Evolutionary conservation across 2,113 vertebrate genomes (phyloP), one percentile per base, ranked within the genome.

Genomic region (Triplophysa dalaica): DNA sequence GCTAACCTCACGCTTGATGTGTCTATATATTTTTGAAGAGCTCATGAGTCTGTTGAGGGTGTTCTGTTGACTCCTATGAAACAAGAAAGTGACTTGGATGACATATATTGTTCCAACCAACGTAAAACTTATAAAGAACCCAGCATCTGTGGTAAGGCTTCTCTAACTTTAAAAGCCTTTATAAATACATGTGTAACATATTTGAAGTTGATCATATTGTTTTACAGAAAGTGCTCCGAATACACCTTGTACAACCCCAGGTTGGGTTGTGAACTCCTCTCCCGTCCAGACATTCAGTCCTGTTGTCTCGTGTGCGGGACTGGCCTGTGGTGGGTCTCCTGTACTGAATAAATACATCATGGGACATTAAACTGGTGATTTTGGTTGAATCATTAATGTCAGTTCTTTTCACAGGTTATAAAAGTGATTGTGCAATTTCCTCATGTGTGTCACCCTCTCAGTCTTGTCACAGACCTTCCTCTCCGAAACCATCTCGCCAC

Each of bases 401-500:
- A 2, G 9, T 33, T 58, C 41, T 9, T 12, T 77, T 73, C 66
- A 63, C 61, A 83, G 82, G 21, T 38, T 62, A 10, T 54, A 63
- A 66, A 73, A 17, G 12, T 45, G 61, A 72, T 5, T 12, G 2
- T 67, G 73, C 41, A n/a, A 64, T 67, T 13, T 52, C 52, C 62
- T 72, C 68, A 4, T 72, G 22, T 26, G 1, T 63, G 8, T 43
- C 73, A 41, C 17, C 78, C 19, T 54, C 21, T 26, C 10, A 50
- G 48, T 63, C 61, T 4, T 16, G 17, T 8, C 11, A 80, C 2
- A 70, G 11, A 26, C 77, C 82, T 61, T 80, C 77, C 14, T 48
- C 69, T 78, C 72, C 84, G 11, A 77, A 78, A 69, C 83, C 86
- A 83, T 77, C 79, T 60, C 75, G 4, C 1, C 77, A 65, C 50